Evolutionary conservation across 2,797 vertebrate species (phyloP).

Genomic region (Ceyx erithaca): DNA sequence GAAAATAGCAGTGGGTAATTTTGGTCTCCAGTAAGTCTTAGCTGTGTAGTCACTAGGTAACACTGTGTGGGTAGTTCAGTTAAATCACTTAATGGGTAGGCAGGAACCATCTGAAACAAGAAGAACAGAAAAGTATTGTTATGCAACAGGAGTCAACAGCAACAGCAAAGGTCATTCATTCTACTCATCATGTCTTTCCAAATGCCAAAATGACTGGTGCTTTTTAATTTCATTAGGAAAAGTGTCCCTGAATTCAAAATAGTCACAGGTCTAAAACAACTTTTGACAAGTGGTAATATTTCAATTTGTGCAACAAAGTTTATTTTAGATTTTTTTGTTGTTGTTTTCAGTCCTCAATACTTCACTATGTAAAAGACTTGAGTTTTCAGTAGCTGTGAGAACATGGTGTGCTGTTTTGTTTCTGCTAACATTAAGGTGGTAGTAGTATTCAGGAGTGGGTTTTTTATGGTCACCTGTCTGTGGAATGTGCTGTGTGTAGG

Average conservation of each 20-base stretch:
- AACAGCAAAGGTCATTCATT: not conserved
- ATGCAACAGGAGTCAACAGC: not conserved
- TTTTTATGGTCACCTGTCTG: not conserved
- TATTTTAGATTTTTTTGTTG: not conserved
- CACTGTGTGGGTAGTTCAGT: conserved; percentile 17
- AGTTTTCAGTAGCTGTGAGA: not conserved
- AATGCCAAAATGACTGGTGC: not conserved
- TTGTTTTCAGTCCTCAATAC: not conserved
- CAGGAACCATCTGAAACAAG: conserved; percentile 20
- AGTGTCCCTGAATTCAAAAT: not conserved
- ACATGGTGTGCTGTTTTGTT: not conserved
- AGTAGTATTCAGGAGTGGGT: not conserved
- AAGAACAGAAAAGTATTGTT: conserved; percentile 21
- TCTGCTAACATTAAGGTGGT: not conserved
- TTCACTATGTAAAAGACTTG: not conserved
- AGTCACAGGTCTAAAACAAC: not conserved
- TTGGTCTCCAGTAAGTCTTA: conserved; percentile 12
- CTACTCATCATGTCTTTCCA: not conserved
- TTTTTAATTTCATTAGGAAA: not conserved
- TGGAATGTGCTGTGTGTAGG: not conserved
- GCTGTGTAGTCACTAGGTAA: conserved; percentile 17
- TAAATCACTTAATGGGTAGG: conserved; percentile 19
- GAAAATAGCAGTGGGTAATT: not conserved
- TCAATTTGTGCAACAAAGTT: not conserved
- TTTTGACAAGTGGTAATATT: not conserved